Evolutionary conservation across 23 tunicate species (phyloP), one percentile per base, ranked within the genome.

Genomic region (Halocynthia roretzi): DNA sequence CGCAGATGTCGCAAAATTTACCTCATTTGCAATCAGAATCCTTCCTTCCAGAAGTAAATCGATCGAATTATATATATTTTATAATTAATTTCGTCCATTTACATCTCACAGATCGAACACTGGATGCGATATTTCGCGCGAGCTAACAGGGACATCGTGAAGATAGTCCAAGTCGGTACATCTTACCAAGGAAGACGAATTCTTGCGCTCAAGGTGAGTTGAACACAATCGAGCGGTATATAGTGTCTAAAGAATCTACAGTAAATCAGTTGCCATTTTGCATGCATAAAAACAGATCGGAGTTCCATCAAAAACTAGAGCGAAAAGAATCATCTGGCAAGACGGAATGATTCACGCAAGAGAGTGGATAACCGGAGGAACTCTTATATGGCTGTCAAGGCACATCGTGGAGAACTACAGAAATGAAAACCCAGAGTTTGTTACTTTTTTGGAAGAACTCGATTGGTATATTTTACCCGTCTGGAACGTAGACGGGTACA

Each of bases 401-500:
- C 44, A 54, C 61, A 18, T 89, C 67, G 88, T 89, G 7, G 55
- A 61, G 53, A 85, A 75, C 9, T 89, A 83, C 61, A 54, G 85
- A 19, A 20, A 69, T 6, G 78, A 66, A n/a, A 78, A 83, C 14
- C 60, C 96, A 20, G 79, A 74, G 20, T 62, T 83, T n/a, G 58
- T 44, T 60, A 17, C 79, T 21, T 80, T 81, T 40, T 52, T 89
- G 7, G 9, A 60, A 7, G 75, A 76, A 9, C 17, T 89, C 48
- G 88, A 89, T 53, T 89, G 87, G 81, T 72, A 73, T 31, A 40
- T 89, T n/a, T 68, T 89, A 14, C 96, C 96, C 6, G 85, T 89
- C 8, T 89, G 96, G 96, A 89, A 89, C 68, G 88, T 89, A 56
- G 96, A 89, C 68, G 96, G 96, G 6, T 89, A 89, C 75, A 74